phyloP scores from a whole-genome alignment of 2,888 invertebrate genomes.

The Apodemia duryi region DNA sequence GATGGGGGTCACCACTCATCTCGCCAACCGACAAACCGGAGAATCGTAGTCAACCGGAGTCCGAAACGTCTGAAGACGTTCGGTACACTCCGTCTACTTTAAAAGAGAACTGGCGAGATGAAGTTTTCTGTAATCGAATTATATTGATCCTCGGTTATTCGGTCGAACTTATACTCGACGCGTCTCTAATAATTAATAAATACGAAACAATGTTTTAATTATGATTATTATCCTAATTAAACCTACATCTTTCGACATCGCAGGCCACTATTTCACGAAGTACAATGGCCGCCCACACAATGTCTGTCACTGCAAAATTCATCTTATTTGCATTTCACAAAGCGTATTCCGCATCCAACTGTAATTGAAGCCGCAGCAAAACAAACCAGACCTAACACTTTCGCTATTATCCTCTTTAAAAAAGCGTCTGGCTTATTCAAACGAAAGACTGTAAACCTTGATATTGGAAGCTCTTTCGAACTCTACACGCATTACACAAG shows the following conservation, averaged over 20 bases:
- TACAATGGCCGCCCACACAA: constrained; percentile 72
- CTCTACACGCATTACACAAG: constrained; percentile 37
- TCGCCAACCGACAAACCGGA: too few species aligned
- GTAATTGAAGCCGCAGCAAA: constrained; percentile 43
- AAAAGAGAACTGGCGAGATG: too few species aligned
- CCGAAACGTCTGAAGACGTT: too few species aligned
- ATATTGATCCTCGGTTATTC: too few species aligned
- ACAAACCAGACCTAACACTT: constrained; percentile 68
- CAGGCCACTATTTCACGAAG: constrained; percentile 53
- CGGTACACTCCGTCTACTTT: too few species aligned
- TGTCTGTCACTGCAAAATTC: constrained; percentile 60
- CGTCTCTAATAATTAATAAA: neutral
- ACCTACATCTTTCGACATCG: constrained; percentile 23
- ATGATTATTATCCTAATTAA: constrained; percentile 10
- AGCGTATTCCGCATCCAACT: constrained; percentile 32
- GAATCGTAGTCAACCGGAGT: too few species aligned
- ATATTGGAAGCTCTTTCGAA: constrained; percentile 28
- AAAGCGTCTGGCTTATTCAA: constrained; percentile 61
- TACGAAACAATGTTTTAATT: constrained; percentile 21
- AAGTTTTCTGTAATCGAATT: too few species aligned
- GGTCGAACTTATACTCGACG: neutral
- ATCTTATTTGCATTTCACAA: constrained; percentile 63
- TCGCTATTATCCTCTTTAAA: constrained; percentile 63
- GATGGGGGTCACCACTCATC: too few species aligned
- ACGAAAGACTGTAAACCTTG: constrained; percentile 30